Evolutionary conservation across 64 coral and sea anemone species (phyloP), one percentile per base, ranked within the genome.

Genomic region (Actinia tenebrosa): DNA sequence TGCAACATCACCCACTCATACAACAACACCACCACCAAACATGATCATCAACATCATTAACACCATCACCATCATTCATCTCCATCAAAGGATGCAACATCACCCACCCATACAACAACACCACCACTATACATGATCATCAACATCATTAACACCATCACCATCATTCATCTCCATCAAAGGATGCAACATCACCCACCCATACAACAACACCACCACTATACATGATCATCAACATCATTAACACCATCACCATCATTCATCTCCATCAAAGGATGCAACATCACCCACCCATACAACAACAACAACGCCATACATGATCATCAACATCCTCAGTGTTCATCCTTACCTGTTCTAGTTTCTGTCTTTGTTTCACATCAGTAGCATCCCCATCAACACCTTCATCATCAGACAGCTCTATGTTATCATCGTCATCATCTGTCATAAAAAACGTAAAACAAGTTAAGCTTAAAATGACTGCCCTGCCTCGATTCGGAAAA

Each of bases 381-480:
- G 88, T 89, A 45, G 96, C 96, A 52, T 94, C 95, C n/a, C 96
- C 96, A 84, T 98, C 96, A 77, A 90, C 90, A 3, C 87, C 96
- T 56, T 98, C 96, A 25, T 98, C 93, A 37, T 95, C 96, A 2
- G 96, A 98, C 45, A 98, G 80, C 44, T 95, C 96, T 10, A 88
- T 90, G 55, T 98, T 95, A 84, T 98, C 96, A 77, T 98, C 93
- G 60, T 98, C 96, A 30, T 98, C 93, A 20, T 98, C 89, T 83
- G 22, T 46, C 27, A 79, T 83, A 88, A 23, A 43, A 45, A 22
- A 81, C 23, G 15, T 14, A 53, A 83, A 47, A 83, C 45, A 44
- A 27, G 9, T 43, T 30, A 10, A 27, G 37, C 8, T 13, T 42
- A 26, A 14, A 23, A 43, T 13, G 25, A 75, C 69, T 37, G n/a